Conservation (phyloP, 1,140 invertebrate genomes). For the Lamellibrachia luymesi region DNA sequence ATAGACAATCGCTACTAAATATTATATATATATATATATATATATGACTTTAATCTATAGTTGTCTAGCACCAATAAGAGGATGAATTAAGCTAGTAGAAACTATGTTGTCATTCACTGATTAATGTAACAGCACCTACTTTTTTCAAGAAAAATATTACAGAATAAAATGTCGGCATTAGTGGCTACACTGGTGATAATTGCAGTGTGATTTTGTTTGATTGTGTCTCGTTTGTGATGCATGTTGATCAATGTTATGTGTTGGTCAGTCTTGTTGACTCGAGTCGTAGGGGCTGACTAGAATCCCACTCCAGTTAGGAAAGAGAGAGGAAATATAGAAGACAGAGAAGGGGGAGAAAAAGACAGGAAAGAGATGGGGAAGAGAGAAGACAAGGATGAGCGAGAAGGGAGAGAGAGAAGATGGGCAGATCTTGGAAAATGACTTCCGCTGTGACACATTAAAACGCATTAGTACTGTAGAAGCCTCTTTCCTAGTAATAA, state of each 20-base stretch:
- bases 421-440: no score
- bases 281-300: no score
- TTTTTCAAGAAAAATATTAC: constrained; percentile 1
- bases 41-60: not conserved
- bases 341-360: no score
- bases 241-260: not conserved
- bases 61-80: not conserved
- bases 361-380: no score
- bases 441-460: no score
- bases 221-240: not conserved
- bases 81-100: not conserved
- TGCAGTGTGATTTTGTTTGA: not conserved
- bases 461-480: no score
- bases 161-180: not conserved
- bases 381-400: no score
- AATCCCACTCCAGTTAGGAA: no score
- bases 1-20: not conserved
- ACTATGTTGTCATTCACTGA: not conserved
- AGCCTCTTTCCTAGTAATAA: no score
- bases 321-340: no score
- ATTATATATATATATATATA: not conserved
- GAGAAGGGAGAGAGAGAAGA: no score
- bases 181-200: not conserved
- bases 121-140: not conserved
- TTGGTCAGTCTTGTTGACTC: no score